Base-by-base conservation (phyloP, 2,797 vertebrate species). In the Mionectes olivaceus region DNA sequence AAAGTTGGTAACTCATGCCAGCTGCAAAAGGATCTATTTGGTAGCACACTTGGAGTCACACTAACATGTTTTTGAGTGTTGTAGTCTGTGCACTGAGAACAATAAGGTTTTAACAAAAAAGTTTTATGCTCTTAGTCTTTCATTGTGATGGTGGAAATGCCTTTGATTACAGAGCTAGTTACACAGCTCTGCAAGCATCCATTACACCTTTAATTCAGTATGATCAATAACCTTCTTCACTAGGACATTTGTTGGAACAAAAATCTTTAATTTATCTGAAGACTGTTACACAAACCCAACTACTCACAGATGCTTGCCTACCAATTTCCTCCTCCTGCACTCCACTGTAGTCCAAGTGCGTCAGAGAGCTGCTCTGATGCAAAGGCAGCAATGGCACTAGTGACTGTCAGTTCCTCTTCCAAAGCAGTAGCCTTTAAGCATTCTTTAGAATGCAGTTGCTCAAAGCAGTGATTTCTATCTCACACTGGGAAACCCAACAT, bases 391-490 rank as follows among this genome's bases (percentile, higher is more conserved):
- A 30, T n/a, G 44, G 65, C 61, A 73, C 41, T 86, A 44, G 24
- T 19, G 71, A 77, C 61, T 88, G 56, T 56, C 82, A 50, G 50
- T 93, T 19, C 73, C 76, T 83, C 46, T 89, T 78, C 55, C 70
- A 76, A 86, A 79, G 57, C 47, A 86, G 71, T 30, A 77, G 55
- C 28, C 55, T 81, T 78, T 33, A 85, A 61, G 60, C 37, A 33
- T 78, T 93, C 69, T 95, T 83, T 65, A 78, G 55, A 90, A 41
- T 16, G 55, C 61, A 89, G 76, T 23, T 69, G 52, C 73, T 88
- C 84, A 93, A 92, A 95, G 85, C 39, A 92, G 69, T 24, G 63
- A 88, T 63, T 91, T 70, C 59, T 76, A 92, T 2, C 28, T 89
- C 76, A 83, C 87, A 81, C 73, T 46, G 65, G 79, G 79, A 91